Conservation (phyloP, 2,113 vertebrate species). For the Sylvietta virens region DNA sequence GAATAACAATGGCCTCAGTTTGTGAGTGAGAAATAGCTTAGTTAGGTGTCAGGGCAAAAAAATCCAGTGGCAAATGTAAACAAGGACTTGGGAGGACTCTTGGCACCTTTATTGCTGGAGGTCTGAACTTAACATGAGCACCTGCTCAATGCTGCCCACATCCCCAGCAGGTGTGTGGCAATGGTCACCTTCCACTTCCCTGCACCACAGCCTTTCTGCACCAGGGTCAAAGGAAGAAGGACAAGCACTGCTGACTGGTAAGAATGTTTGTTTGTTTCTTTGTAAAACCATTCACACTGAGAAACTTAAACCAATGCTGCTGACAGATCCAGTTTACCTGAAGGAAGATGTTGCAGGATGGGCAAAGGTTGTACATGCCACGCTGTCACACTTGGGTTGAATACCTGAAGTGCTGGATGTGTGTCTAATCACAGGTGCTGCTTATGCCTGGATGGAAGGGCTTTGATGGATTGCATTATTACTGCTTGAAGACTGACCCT, state of each 20-base stretch:
- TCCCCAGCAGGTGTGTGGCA: not conserved
- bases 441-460: not conserved
- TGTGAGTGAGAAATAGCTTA: not conserved
- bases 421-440: not conserved
- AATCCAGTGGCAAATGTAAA: not conserved
- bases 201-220: not conserved
- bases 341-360: not conserved
- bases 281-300: not conserved
- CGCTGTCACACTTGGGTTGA: not conserved
- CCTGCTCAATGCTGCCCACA: not conserved
- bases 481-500: not conserved
- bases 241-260: not conserved
- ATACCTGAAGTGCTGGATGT: not conserved
- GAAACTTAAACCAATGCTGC: not conserved
- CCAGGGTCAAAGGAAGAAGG: not conserved
- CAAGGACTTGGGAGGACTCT: not conserved
- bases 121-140: rapidly evolving
- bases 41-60: not conserved
- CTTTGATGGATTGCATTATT: not conserved
- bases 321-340: not conserved
- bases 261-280: not conserved
- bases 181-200: rapidly evolving
- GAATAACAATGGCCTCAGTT: not conserved
- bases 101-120: not conserved
- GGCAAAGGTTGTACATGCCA: not conserved